Evolutionary conservation across 2,888 invertebrate species (phyloP), one percentile per base, ranked within the genome.

Genomic region (Ophioninae sp.): DNA sequence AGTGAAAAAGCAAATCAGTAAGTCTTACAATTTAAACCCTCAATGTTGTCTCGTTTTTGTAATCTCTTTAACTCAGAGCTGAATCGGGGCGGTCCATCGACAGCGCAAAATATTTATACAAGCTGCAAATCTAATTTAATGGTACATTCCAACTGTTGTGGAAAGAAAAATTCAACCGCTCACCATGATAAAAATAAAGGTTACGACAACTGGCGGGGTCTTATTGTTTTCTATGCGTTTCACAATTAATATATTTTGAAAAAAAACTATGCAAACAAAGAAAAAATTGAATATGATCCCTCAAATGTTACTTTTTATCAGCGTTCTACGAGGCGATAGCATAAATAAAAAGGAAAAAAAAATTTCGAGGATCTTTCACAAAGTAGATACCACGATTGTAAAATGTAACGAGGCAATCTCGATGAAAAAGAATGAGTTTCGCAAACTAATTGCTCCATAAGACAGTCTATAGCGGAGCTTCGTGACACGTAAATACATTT

Each of bases 401-500:
- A 37, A 74, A 57, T 21, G 57, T 59, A 57, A 37, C 50, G 61
- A 79, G 67, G 41, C 79, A 59, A 70, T 76, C 65, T 75, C 56
- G 75, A 73, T 65, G 41, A n/a, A 64, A 72, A 41, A 72, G 57
- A 41, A 79, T 73, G 41, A 41, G 44, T 76, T 80, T 83, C 74
- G 69, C 73, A 81, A 77, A 78, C 83, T 81, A 83, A 83, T 74
- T 69, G 80, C 83, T 83, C 83, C 78, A 74, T 69, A 39, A 69
- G 83, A 77, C 37, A 83, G 83, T 77, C 77, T 83, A 83, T 77
- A 83, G 72, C 64, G 80, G 80, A 83, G 80, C 83, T 73, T 83
- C 30, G 56, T 50, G 77, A 83, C 83, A 74, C 69, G 79, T 80
- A 77, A 80, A 83, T 83, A 83, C 83, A 80, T 77, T 83, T 80